Percentiles rank a stretch among this genome's conserved stretches.
Evolutionary conservation across 2,797 vertebrate species (phyloP).

Genomic region (Chaetodon trifasciatus): DNA sequence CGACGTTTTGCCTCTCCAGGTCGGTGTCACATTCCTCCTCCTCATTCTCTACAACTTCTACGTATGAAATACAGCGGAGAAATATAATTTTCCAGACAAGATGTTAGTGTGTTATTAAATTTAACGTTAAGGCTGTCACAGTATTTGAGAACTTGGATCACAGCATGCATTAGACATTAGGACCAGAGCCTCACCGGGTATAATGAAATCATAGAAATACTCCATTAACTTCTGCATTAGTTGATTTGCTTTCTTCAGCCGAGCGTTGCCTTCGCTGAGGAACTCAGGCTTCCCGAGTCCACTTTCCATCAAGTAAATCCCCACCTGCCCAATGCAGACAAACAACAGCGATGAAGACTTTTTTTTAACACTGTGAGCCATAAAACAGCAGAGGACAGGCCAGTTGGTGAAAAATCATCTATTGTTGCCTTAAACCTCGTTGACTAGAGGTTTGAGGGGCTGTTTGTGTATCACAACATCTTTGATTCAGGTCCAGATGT

Average conservation of each 20-base stretch:
- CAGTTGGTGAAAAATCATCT: neutral
- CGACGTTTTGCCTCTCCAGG: constrained; percentile 95
- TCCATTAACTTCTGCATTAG: constrained; percentile 97
- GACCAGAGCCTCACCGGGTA: constrained; percentile 88
- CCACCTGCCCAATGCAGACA: constrained; percentile 84
- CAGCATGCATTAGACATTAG: neutral
- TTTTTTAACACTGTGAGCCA: neutral
- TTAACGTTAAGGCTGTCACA: neutral
- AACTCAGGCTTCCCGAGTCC: constrained; percentile 93
- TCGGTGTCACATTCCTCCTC: constrained; percentile 94
- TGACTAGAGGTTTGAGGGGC: neutral
- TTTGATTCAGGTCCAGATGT: neutral
- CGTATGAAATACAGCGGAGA: constrained; percentile 9
- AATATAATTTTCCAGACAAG: neutral
- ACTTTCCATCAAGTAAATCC: constrained; percentile 92
- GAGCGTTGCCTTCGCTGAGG: constrained; percentile 92
- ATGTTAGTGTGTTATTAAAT: neutral
- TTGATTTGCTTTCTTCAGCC: constrained; percentile 93
- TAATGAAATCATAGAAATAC: constrained; percentile 91
- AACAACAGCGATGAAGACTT: neutral
- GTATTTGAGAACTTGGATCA: neutral
- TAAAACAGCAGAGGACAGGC: neutral
- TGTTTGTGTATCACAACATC: neutral
- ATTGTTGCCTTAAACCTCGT: neutral
- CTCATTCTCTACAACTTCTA: constrained; percentile 92